A percentile compares a stretch with the other conserved stretches of the same genome.
phyloP scores from a whole-genome alignment of 1,140 invertebrate species.

The Heliothis virescens region DNA sequence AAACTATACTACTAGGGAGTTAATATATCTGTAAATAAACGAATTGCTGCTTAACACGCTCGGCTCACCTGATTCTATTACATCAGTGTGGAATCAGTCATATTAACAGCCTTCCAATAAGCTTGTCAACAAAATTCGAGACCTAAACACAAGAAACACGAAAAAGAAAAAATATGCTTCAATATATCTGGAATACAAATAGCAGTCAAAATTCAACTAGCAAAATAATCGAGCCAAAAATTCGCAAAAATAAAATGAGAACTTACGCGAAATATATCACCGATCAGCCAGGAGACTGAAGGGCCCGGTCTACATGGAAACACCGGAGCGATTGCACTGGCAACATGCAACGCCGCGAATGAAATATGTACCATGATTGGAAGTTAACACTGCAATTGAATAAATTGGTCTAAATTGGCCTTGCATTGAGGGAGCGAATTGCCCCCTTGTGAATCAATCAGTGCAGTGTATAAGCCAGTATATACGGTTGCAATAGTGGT shows the following conservation, averaged over 20 bases:
- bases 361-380: slow-evolving; percentile 6
- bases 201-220: too few relatives aligned
- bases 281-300: background rate
- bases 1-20: too few relatives aligned
- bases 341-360: slow-evolving; percentile 7
- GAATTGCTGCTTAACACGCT: too few relatives aligned
- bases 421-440: slow-evolving; percentile 35
- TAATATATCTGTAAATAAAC: too few relatives aligned
- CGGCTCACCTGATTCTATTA: too few relatives aligned
- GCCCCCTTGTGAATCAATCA: slow-evolving; percentile 41
- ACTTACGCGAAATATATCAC: slow-evolving; percentile 13
- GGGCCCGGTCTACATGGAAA: slow-evolving; percentile 10
- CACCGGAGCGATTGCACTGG: slow-evolving; percentile 17
- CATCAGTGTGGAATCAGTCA: too few relatives aligned
- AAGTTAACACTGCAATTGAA: slow-evolving; percentile 39
- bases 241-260: background rate
- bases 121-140: background rate
- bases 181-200: background rate
- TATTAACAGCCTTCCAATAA: too few relatives aligned
- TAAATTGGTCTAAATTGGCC: slow-evolving; percentile 38
- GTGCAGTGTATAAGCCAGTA: slow-evolving; percentile 25
- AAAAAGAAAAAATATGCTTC: background rate
- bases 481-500: background rate
- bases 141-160: background rate
- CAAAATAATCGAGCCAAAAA: background rate